phyloP scores from a whole-genome alignment of 2,113 vertebrate species.

The Cottus gobio region DNA sequence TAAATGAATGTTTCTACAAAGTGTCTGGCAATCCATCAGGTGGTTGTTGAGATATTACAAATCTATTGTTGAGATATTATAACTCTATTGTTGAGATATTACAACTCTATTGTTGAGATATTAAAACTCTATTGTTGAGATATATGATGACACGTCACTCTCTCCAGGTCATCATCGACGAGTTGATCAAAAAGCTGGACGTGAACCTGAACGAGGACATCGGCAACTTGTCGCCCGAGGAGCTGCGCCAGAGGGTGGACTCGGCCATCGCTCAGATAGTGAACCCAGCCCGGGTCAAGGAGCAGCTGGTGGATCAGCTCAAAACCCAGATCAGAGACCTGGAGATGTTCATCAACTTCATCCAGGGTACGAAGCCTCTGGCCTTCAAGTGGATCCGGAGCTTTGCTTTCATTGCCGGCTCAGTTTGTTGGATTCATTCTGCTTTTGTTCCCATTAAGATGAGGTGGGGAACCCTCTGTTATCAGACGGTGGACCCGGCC shows the following conservation, averaged over 20 bases:
- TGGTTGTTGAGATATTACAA: too few species aligned
- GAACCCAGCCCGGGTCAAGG: conserved; percentile 94
- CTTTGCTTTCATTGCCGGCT: neutral
- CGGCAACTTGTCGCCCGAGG: conserved; percentile 90
- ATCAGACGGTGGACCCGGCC: conserved; percentile 74
- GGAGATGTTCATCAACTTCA: conserved; percentile 99
- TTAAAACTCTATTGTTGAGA: too few species aligned
- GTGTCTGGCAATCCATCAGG: neutral
- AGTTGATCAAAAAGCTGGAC: conserved; percentile 96
- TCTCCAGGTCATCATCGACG: conserved; percentile 95
- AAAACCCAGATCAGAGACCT: conserved; percentile 98
- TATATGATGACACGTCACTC: too few species aligned
- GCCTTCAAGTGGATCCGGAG: neutral
- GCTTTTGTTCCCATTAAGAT: conserved; percentile 76
- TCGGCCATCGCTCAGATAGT: conserved; percentile 97
- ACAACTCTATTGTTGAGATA: too few species aligned
- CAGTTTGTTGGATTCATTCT: neutral
- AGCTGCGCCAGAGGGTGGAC: conserved; percentile 93
- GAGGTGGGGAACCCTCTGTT: conserved; percentile 90
- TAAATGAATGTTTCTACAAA: neutral
- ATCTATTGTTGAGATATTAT: too few species aligned
- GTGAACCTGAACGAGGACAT: conserved; percentile 97
- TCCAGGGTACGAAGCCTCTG: conserved; percentile 87
- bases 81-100: too few species aligned
- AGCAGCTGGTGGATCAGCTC: conserved; percentile 96